phyloP scores from a whole-genome alignment of 2,888 invertebrate genomes.

The Baccha elongata region DNA sequence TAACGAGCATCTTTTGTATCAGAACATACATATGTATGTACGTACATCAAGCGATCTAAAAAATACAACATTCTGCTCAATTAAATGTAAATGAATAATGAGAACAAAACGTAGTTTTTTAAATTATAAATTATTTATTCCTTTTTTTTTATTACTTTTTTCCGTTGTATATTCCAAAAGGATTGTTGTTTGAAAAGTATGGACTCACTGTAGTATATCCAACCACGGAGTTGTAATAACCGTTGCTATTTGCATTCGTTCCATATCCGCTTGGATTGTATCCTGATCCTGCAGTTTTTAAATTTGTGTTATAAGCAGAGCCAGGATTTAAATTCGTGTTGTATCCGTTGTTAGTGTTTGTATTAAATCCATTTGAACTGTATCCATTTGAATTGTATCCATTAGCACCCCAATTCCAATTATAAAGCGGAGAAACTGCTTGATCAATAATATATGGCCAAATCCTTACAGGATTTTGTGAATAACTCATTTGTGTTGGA shows the following conservation, averaged over 20 bases:
- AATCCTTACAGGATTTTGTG: slow-evolving; percentile 73
- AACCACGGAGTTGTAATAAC: slow-evolving; percentile 8
- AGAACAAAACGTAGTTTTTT: no score
- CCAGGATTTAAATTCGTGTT: not conserved
- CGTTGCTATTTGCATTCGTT: not conserved
- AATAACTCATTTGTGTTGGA: slow-evolving; percentile 69
- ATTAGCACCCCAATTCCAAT: slow-evolving; percentile 39
- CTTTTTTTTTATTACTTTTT: no score
- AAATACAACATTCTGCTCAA: no score
- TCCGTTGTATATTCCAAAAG: slow-evolving; percentile 28
- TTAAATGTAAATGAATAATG: no score
- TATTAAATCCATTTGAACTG: slow-evolving; percentile 3
- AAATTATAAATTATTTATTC: no score
- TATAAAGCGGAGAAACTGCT: slow-evolving; percentile 65
- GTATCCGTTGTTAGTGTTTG: not conserved
- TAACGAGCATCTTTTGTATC: no score
- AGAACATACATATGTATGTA: no score
- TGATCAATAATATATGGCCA: slow-evolving; percentile 78
- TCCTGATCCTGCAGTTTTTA: not conserved
- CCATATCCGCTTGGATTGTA: slow-evolving; percentile 6
- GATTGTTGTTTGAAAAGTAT: not conserved
- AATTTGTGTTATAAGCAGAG: not conserved
- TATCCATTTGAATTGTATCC: slow-evolving; percentile 4
- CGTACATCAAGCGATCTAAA: no score
- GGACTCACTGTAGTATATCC: slow-evolving; percentile 27